phyloP scores from a whole-genome alignment of 2,113 vertebrate genomes.

The Dipodomys spectabilis region DNA sequence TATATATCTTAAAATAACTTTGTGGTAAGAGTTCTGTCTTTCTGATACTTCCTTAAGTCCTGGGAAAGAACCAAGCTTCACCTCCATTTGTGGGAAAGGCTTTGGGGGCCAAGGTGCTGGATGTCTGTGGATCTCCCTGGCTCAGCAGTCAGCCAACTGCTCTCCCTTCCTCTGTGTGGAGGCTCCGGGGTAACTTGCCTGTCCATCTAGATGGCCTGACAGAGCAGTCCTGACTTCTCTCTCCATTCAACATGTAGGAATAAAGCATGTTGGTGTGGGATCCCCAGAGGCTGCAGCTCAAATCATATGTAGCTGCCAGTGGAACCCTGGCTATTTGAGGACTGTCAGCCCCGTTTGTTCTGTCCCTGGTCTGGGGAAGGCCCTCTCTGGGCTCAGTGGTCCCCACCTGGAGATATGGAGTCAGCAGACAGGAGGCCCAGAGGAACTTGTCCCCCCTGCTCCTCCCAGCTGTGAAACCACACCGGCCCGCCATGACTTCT shows the following conservation, averaged over 20 bases:
- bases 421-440: not conserved
- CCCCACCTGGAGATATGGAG: not conserved
- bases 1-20: not conserved
- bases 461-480: not conserved
- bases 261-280: not conserved
- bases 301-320: constrained; percentile 47
- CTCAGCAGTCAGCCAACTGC: not conserved
- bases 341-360: not conserved
- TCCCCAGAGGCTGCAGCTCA: not conserved
- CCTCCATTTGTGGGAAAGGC: too few species aligned
- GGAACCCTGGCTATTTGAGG: not conserved
- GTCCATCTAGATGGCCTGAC: not conserved
- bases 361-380: not conserved
- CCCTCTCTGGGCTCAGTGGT: too few species aligned
- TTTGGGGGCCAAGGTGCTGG: rapidly evolving
- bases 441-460: not conserved
- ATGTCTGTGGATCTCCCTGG: rapidly evolving
- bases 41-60: not conserved
- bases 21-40: not conserved
- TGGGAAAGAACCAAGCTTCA: not conserved
- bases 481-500: rapidly evolving
- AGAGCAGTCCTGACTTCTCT: constrained; percentile 16
- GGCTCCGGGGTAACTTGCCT: not conserved
- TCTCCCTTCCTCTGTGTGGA: not conserved
- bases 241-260: constrained; percentile 41